These are phyloP conservation scores for Pipistrellus pipistrellus DNA, from an alignment of 2,797 vertebrate species.

Conservation along the genomic window DNA sequence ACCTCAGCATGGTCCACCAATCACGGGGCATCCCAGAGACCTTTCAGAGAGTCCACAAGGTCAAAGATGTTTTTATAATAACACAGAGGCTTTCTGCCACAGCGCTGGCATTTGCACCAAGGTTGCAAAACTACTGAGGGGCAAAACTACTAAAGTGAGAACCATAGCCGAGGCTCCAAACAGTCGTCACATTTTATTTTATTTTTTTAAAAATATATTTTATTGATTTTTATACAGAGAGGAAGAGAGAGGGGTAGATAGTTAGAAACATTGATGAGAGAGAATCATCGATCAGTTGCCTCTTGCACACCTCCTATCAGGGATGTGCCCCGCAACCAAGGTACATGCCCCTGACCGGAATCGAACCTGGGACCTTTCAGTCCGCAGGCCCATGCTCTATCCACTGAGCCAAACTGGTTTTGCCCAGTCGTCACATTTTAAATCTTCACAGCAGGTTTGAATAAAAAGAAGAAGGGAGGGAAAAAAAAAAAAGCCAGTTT, in stretches of 20 bases:
- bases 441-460: neutral
- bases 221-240: too few species aligned
- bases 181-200: neutral
- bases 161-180: neutral
- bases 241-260: too few species aligned
- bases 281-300: too few species aligned
- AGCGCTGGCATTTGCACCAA: neutral
- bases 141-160: neutral
- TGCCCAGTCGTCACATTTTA: neutral
- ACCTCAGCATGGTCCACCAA: neutral
- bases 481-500: neutral
- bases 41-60: neutral
- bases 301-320: too few species aligned
- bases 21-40: neutral
- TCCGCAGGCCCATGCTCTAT: too few species aligned
- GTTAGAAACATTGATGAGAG: too few species aligned
- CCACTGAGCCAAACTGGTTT: too few species aligned
- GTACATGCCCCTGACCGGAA: too few species aligned
- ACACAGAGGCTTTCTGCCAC: neutral
- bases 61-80: constrained; percentile 15
- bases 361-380: too few species aligned
- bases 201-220: too few species aligned
- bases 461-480: neutral
- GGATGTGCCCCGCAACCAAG: too few species aligned
- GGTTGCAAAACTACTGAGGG: neutral